A percentile compares a stretch with the other conserved stretches of the same genome.
Conservation (phyloP, 2,113 vertebrate genomes). For the Pantherophis guttatus region DNA sequence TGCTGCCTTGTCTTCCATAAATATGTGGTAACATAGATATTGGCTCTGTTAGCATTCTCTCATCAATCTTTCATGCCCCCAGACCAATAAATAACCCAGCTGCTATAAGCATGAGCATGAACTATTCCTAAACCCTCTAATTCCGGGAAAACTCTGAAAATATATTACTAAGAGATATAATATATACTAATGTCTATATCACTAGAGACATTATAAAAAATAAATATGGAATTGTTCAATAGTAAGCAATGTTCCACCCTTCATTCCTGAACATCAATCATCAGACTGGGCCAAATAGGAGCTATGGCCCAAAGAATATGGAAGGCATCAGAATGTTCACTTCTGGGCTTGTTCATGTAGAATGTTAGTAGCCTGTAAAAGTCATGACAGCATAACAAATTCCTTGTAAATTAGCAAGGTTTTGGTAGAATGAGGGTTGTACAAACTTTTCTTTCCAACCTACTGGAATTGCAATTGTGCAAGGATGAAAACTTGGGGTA, state of each 20-base stretch:
- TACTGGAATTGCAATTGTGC: neutral
- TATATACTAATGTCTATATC: too few relatives aligned
- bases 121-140: neutral
- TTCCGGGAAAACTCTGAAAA: neutral
- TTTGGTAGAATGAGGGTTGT: neutral
- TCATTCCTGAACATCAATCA: neutral
- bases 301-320: neutral
- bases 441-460: neutral
- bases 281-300: neutral
- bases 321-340: neutral
- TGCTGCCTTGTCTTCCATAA: neutral
- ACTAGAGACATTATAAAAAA: neutral
- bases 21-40: neutral
- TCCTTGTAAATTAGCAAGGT: neutral
- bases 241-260: neutral
- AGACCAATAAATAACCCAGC: constrained; percentile 25
- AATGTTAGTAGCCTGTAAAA: neutral
- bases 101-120: constrained; percentile 17
- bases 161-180: neutral
- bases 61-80: constrained; percentile 39
- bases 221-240: neutral
- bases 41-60: neutral
- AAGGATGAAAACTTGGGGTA: neutral
- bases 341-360: neutral
- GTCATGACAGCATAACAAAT: neutral